phyloP scores from a whole-genome alignment of 2,797 vertebrate species.

The Ptychadena robeensis region DNA sequence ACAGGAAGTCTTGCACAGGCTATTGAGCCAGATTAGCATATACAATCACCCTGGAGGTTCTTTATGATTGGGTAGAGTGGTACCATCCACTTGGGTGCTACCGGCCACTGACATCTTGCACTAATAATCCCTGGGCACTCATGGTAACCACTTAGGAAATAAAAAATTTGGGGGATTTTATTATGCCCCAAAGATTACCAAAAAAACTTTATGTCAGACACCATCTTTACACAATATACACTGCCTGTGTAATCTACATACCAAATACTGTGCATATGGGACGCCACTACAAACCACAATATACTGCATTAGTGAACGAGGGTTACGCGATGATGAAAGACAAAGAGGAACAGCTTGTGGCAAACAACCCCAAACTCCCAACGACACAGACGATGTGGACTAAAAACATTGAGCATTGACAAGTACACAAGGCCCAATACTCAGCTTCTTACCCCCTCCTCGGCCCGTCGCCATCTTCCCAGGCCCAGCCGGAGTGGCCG shows the following conservation, averaged over 20 bases:
- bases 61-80: no score
- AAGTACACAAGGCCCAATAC: background rate
- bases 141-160: no score
- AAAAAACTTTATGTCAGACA: background rate
- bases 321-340: background rate
- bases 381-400: background rate
- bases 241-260: background rate
- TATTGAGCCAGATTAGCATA: no score
- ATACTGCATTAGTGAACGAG: background rate
- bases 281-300: background rate
- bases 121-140: no score
- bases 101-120: no score
- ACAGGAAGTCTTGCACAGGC: no score
- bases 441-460: slow-evolving; percentile 54
- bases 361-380: background rate
- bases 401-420: background rate
- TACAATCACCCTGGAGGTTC: no score
- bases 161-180: no score
- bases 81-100: no score
- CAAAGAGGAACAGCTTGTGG: background rate
- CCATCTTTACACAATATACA: background rate
- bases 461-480: slow-evolving; percentile 55
- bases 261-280: background rate
- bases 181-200: no score
- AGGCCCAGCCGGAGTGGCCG: slow-evolving; percentile 30